Conservation (phyloP, 2,113 vertebrate genomes). For the Atherinomorus stipes region DNA sequence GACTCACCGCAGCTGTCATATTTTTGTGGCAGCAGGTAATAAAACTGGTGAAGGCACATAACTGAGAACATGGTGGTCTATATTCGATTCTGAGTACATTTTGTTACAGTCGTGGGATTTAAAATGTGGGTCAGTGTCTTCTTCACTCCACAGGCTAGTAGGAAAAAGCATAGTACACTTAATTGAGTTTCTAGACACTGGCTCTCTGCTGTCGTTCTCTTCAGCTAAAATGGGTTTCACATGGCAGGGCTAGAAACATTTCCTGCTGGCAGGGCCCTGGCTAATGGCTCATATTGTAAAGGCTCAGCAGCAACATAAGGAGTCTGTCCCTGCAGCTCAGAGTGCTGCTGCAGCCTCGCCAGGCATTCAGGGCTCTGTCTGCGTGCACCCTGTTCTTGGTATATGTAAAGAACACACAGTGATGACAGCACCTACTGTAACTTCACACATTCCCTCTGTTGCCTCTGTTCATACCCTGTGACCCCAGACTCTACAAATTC, state of each 20-base stretch:
- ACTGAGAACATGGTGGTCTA: slow-evolving; percentile 25
- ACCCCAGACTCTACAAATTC: neutral
- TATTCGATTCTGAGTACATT: slow-evolving; percentile 60
- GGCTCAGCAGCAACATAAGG: slow-evolving; percentile 59
- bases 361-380: slow-evolving; percentile 41
- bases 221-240: slow-evolving; percentile 80
- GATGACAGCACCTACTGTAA: slow-evolving; percentile 10
- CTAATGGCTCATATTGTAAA: slow-evolving; percentile 69
- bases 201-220: slow-evolving; percentile 59
- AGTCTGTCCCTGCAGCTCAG: slow-evolving; percentile 50
- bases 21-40: slow-evolving; percentile 30
- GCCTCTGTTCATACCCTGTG: neutral
- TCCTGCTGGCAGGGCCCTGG: slow-evolving; percentile 69
- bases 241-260: slow-evolving; percentile 78
- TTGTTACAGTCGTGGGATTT: slow-evolving; percentile 45
- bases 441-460: slow-evolving; percentile 1
- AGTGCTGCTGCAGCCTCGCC: slow-evolving; percentile 45
- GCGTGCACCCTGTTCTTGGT: slow-evolving; percentile 17
- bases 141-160: slow-evolving; percentile 34
- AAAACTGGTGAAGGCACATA: slow-evolving; percentile 26
- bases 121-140: slow-evolving; percentile 71
- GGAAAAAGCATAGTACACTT: slow-evolving; percentile 71
- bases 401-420: slow-evolving; percentile 10
- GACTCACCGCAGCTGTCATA: slow-evolving; percentile 2
- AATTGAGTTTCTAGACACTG: slow-evolving; percentile 79